Percentiles rank a stretch among this genome's conserved stretches.
Conservation (phyloP, 2,113 vertebrate species). For the Sinosuthora webbiana region DNA sequence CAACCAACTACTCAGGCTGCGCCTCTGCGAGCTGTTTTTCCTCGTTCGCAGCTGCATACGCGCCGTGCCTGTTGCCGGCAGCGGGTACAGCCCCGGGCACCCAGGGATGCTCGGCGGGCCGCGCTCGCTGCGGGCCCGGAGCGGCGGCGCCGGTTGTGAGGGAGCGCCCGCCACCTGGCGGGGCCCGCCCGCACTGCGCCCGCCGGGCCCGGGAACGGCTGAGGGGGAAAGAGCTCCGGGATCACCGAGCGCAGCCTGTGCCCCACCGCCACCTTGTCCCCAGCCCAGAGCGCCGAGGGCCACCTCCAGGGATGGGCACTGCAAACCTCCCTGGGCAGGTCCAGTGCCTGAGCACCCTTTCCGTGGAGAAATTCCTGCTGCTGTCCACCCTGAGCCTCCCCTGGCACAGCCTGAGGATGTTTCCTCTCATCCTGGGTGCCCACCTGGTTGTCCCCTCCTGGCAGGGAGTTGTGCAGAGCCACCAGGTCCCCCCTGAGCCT, state of each 20-base stretch:
- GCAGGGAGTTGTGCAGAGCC: background rate
- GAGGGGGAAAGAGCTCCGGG: background rate
- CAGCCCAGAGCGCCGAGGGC: background rate
- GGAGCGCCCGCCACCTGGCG: constrained; percentile 61
- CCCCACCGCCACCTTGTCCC: fast-evolving
- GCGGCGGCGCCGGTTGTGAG: background rate
- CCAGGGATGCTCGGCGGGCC: background rate
- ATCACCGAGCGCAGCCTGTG: fast-evolving
- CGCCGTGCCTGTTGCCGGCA: background rate
- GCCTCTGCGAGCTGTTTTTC: background rate
- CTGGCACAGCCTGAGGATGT: background rate
- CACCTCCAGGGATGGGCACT: background rate
- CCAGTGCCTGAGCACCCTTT: background rate
- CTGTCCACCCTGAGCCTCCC: background rate
- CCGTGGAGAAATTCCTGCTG: too few relatives aligned
- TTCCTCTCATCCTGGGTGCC: background rate
- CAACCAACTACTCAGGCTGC: background rate
- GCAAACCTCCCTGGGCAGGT: background rate
- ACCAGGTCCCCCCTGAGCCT: background rate
- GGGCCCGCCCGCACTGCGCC: background rate
- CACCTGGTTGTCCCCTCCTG: background rate
- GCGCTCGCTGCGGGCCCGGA: fast-evolving
- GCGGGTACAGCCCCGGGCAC: background rate
- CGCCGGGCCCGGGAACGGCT: background rate
- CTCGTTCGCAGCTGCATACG: background rate